Base-by-base conservation (phyloP, 2,888 invertebrate genomes). In the Microctonus hyperodae region DNA sequence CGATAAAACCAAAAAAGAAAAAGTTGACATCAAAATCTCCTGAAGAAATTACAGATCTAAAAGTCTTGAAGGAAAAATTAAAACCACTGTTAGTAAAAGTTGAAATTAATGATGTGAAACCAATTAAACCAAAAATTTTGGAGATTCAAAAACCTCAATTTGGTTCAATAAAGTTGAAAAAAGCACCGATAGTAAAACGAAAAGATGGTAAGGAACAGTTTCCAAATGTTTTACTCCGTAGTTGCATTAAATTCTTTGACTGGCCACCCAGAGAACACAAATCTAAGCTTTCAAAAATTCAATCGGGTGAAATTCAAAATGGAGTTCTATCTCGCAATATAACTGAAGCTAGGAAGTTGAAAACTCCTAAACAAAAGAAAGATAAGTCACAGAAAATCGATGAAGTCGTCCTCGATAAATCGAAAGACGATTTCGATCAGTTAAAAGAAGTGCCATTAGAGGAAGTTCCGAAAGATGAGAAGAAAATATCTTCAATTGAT, bases 131-230 rank as follows among this genome's bases (percentile, higher is more conserved):
- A 6, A 87, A 90, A 83, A 87, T 90, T 68, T 85, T 85, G 23
- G 87, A 88, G 74, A 74, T 79, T 40, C 85, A 88, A 72, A 85
- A 87, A 11, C 89, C 91, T 0, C 86, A 87, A 59, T 88, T 90
- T 74, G 87, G 88, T 65, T 88, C 90, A 84, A 83, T 91, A 0
- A 91, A 92, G 82, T 83, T 92, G 6, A 90, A 86, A 76, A 90
- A 90, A 76, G 83, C 87, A 2, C 78, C 84, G 16, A 81, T 81
- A 7, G 57, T 55, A 9, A 69, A 69, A 20, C 76, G 73, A 40
- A 84, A 83, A 69, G 82, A 83, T 64, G 70, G 72, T 1, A 79
- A 75, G 37, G 75, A 76, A 3, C 83, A 85, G 75, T 68, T 85
- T 22, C 86, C 85, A 1, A 86, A 85, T 78, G 81, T 86, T 69